Evolutionary conservation across 2,797 vertebrate genomes (phyloP), one percentile per base, ranked within the genome.

Genomic region (Choloepus didactylus): DNA sequence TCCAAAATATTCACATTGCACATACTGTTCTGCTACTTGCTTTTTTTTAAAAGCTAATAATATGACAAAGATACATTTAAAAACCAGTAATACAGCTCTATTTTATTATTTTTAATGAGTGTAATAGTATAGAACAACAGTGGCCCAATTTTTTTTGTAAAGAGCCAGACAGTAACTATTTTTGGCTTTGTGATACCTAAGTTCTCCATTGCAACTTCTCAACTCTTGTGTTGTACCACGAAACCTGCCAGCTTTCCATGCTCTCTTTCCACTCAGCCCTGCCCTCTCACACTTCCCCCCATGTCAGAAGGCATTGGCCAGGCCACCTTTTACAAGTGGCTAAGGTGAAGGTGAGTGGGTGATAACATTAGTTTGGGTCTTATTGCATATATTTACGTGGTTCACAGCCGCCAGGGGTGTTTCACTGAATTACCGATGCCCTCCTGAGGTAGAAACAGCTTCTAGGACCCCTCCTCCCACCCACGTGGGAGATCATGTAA

Each of bases 401-500:
- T 69, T 89, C n/a, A 86, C 31, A 51, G 73, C 59, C 46, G 69
- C 14, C 23, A 5, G 9, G 1, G 11, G 11, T 7, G 1, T 23
- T 80, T 46, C 46, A 41, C 31, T 64, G 64, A 91, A 12, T 49
- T 27, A 21, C 44, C 80, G 10, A 49, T 41, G 0, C 1, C 3
- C 18, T 0, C 3, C 2, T 1, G 12, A 14, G 11, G 4, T 4
- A 41, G 51, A 62, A 56, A 51, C 15, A 19, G n/a, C 29, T 76
- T 67, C 41, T 8, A 90, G 54, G 21, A 89, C 80, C 44, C 75
- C 21, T n/a, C 12, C 8, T 59, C 16, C 4, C 10, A 60, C 6
- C 1, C n/a, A 35, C 8, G 10, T 35, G 9, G 12, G 3, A 67
- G 27, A 1, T 62, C 51, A 84, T 0, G 1, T 3, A 9, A 46